These are phyloP conservation scores for Halcyon senegalensis DNA, from an alignment of 2,113 vertebrate genomes.

Conservation along the genomic window DNA sequence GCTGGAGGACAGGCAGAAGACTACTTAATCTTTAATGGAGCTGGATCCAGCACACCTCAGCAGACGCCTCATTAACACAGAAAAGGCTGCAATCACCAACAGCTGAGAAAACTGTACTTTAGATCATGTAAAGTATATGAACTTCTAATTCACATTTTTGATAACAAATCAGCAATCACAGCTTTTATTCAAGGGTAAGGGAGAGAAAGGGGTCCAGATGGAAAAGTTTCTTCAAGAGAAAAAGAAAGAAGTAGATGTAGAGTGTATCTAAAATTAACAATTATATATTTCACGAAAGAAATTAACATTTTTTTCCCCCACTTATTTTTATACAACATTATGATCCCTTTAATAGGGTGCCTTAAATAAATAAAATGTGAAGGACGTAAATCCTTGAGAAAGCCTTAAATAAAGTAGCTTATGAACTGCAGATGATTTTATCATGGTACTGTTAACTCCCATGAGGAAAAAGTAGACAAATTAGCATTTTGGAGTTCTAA, in stretches of 20 bases:
- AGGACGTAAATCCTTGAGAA: neutral
- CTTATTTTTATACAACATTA: neutral
- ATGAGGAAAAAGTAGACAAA: neutral
- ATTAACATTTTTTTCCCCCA: neutral
- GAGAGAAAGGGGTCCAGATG: accelerated
- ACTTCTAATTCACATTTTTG: neutral
- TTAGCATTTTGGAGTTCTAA: neutral
- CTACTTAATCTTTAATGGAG: neutral
- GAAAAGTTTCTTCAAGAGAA: neutral
- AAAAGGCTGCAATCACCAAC: neutral
- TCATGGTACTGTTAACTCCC: neutral
- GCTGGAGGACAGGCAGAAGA: neutral
- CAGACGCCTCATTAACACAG: neutral
- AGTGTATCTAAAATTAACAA: neutral
- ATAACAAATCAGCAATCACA: neutral
- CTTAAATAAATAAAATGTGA: neutral
- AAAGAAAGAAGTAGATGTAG: neutral
- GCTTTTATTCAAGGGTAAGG: neutral
- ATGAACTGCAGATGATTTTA: neutral
- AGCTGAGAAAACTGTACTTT: neutral
- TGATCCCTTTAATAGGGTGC: neutral
- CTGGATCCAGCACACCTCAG: neutral
- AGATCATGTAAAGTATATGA: neutral
- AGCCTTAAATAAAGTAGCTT: neutral
- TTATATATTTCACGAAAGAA: neutral